Evolutionary conservation across 2,888 invertebrate genomes (phyloP).

Genomic region (Pristionchus exspectatus): DNA sequence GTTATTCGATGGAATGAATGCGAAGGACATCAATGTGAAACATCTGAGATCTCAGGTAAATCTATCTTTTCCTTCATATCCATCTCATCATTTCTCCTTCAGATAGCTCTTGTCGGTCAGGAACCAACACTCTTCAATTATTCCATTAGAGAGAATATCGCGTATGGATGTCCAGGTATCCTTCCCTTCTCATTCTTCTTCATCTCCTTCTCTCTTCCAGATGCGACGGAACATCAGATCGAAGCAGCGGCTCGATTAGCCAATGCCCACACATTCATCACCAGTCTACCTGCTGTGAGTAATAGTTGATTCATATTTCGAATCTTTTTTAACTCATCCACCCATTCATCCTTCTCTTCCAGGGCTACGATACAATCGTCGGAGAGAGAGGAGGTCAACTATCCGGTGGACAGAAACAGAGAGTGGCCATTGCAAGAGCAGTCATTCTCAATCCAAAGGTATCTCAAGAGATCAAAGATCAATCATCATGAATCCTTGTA

Average conservation of each 20-base stretch:
- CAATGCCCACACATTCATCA: slow-evolving; percentile 80
- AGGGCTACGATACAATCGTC: slow-evolving; percentile 77
- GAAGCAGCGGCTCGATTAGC: slow-evolving; percentile 78
- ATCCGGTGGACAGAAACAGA: slow-evolving; percentile 82
- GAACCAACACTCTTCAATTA: slow-evolving; percentile 80
- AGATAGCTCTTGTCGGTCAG: slow-evolving; percentile 79
- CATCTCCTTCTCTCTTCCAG: background rate
- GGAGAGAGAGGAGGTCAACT: slow-evolving; percentile 79
- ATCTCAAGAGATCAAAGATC: background rate
- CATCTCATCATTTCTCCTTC: background rate
- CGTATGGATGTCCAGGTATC: slow-evolving; percentile 77
- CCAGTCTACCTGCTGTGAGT: slow-evolving; percentile 74
- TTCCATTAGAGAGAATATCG: slow-evolving; percentile 79
- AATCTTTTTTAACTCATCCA: background rate
- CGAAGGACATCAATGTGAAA: slow-evolving; percentile 62
- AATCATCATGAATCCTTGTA: slow-evolving; percentile 56
- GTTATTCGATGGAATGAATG: slow-evolving; percentile 77
- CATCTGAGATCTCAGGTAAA: slow-evolving; percentile 62
- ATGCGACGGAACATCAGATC: slow-evolving; percentile 73
- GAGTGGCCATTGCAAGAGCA: slow-evolving; percentile 79
- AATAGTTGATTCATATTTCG: background rate
- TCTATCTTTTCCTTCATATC: background rate
- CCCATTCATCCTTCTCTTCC: background rate
- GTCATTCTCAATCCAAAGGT: slow-evolving; percentile 78
- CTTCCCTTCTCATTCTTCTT: background rate